Evolutionary conservation across 2,113 vertebrate species (phyloP).

Genomic region (Typhlomys cinereus): DNA sequence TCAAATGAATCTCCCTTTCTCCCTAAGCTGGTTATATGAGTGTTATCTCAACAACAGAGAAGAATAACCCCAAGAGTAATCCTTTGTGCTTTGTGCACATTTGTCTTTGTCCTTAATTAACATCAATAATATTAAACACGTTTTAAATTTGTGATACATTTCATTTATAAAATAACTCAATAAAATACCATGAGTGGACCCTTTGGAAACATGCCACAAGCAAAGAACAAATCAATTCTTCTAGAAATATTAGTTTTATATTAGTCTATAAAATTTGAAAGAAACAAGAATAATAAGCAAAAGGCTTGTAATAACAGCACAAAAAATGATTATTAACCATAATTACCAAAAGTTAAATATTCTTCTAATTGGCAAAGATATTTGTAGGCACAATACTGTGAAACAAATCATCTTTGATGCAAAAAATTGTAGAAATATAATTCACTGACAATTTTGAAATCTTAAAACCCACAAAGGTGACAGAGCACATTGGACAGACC

Average conservation of each 20-base stretch:
- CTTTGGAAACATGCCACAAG: background rate
- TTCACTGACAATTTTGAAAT: background rate
- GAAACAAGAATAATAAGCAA: background rate
- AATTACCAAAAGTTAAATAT: background rate
- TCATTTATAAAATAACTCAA: background rate
- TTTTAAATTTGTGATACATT: slow-evolving; percentile 8
- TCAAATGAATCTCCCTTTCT: too few relatives aligned
- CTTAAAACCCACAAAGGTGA: background rate
- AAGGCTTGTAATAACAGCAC: background rate
- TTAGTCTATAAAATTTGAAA: background rate
- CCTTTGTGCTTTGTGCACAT: too few relatives aligned
- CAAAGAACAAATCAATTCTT: background rate
- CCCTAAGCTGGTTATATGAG: too few relatives aligned
- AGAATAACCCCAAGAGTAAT: too few relatives aligned
- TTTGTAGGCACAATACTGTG: background rate
- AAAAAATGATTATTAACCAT: too few relatives aligned
- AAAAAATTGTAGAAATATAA: background rate
- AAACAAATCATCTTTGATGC: background rate
- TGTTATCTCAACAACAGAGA: too few relatives aligned
- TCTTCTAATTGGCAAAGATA: background rate
- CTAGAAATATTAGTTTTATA: background rate
- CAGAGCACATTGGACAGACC: too few relatives aligned
- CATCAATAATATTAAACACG: background rate
- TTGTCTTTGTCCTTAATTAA: background rate
- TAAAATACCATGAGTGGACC: background rate